Evolutionary conservation across 2,888 invertebrate genomes (phyloP), one percentile per base, ranked within the genome.

Genomic region (Leptopilina syphax): DNA sequence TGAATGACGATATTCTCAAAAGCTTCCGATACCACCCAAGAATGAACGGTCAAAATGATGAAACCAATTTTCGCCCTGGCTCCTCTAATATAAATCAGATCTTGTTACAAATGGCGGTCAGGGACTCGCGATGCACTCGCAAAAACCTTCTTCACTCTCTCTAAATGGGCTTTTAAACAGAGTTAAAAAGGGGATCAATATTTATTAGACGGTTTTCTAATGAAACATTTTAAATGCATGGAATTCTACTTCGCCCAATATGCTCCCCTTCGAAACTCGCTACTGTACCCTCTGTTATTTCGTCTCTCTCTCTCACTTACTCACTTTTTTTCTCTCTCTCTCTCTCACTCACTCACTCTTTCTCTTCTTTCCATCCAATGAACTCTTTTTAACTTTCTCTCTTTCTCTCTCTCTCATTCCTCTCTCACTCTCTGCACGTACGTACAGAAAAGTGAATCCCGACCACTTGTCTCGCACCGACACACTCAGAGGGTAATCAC

Each of bases 221-320:
- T 90, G 90, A 88, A 90, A 90, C 90, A 89, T 90, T 90, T 90
- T 90, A 89, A 90, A 90, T 90, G 89, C 90, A 90, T 90, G 87
- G 85, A 88, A 88, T 87, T 86, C 87, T 73, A 73, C 77, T 81
- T 77, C 66, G 24, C 44, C 44, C 68, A 18, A 65, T 73, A 73
- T 63, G 27, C 57, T 73, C 73, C 73, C 70, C 73, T 73, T 73
- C 73, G 73, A 60, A 73, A 73, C 73, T 27, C 57, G 50, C 50
- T 50, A 50, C 50, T 18, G 73, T 73, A 73, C 73, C 57, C 57
- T 73, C 41, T 60, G 34, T 65, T 54, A 50, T 70, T 54, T 27
- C 50, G 9, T 57, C 54, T 70, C 73, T 60, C 57, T 50, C 50
- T 50, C 50, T 50, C 34, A 34, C 34, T 34, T 34, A 34, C 50